Conservation (phyloP, 2,888 invertebrate genomes). For the Cataglyphis albicans region DNA sequence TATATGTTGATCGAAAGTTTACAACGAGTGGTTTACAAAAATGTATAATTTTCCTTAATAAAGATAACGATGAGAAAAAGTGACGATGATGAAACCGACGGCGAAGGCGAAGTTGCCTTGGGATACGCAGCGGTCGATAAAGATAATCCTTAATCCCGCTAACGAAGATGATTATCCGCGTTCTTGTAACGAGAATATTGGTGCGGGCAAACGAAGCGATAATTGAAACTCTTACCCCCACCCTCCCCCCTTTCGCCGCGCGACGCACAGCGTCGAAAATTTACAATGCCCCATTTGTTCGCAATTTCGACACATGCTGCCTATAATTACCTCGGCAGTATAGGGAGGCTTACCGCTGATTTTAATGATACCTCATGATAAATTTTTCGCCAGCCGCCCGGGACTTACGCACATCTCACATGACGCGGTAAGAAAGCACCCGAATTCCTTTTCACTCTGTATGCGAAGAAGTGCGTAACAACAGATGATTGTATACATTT, state of each 20-base stretch:
- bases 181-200: conserved; percentile 42
- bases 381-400: conserved; percentile 32
- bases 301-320: conserved; percentile 51
- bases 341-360: conserved; percentile 54
- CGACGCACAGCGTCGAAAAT: conserved; percentile 56
- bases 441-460: conserved; percentile 47
- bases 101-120: conserved; percentile 30
- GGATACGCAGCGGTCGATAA: conserved; percentile 12
- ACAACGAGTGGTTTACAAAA: conserved; percentile 21
- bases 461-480: not conserved
- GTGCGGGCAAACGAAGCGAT: conserved; percentile 47
- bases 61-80: conserved; percentile 56
- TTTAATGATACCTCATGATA: conserved; percentile 67
- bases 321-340: conserved; percentile 58
- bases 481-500: not conserved
- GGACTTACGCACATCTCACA: conserved; percentile 61
- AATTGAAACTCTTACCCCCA: conserved; percentile 49
- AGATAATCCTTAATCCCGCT: conserved; percentile 53
- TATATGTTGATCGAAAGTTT: conserved; percentile 39
- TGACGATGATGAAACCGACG: conserved; percentile 7
- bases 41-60: conserved; percentile 57
- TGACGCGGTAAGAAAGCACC: conserved; percentile 61
- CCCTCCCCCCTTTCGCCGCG: not conserved
- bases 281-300: conserved; percentile 58
- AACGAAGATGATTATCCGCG: conserved; percentile 56